phyloP scores from a whole-genome alignment of 2,113 vertebrate species.

The Agapornis roseicollis region DNA sequence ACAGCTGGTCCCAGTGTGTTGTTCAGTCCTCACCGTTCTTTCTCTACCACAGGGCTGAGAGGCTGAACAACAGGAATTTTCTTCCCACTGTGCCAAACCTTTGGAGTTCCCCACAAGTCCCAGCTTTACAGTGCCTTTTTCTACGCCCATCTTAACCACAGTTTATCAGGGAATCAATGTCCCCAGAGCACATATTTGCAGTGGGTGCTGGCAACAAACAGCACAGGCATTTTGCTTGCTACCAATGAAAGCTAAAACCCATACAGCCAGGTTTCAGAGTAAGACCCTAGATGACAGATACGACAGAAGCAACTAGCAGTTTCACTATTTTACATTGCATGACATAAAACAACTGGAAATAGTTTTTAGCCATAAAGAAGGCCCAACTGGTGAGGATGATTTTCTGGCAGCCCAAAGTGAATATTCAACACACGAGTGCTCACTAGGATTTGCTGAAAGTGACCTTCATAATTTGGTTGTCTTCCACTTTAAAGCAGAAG shows the following conservation, averaged over 20 bases:
- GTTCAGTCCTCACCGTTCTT: background rate
- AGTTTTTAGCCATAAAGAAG: background rate
- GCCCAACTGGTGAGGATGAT: background rate
- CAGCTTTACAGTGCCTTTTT: background rate
- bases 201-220: background rate
- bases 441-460: background rate
- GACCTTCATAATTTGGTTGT: background rate
- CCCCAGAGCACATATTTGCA: fast-evolving
- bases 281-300: background rate
- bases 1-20: background rate
- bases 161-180: fast-evolving
- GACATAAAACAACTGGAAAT: background rate
- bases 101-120: background rate
- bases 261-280: background rate
- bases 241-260: background rate
- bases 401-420: background rate
- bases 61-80: background rate
- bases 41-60: fast-evolving
- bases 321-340: background rate
- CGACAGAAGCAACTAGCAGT: background rate
- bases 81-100: background rate
- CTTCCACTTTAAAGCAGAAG: background rate
- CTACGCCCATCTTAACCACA: background rate
- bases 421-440: background rate
- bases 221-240: background rate